phyloP scores from a whole-genome alignment of 2,797 vertebrate species.

The Sardinella longiceps region DNA sequence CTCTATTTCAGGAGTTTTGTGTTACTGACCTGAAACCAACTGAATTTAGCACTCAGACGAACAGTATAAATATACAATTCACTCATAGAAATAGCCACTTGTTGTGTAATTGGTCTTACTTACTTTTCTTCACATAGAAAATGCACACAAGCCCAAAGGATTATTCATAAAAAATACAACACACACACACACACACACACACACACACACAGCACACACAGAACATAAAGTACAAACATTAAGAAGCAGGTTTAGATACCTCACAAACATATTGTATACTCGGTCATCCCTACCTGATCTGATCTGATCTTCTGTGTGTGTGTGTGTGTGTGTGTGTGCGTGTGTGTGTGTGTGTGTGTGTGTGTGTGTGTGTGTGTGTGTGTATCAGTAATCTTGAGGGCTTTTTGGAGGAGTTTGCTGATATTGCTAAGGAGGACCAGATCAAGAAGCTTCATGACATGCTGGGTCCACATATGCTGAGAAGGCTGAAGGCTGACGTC shows the following conservation, averaged over 20 bases:
- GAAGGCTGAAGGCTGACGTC: constrained; percentile 95
- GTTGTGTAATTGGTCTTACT: too few species aligned
- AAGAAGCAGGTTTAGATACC: too few species aligned
- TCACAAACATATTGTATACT: neutral
- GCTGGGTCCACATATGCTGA: constrained; percentile 97
- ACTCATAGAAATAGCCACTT: neutral
- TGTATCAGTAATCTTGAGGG: constrained; percentile 90
- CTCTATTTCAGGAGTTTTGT: neutral
- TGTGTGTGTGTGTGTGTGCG: too few species aligned
- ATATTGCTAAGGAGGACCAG: constrained; percentile 98
- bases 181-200: neutral
- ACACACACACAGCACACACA: neutral
- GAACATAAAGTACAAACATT: neutral
- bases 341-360: neutral
- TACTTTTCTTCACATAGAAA: too few species aligned
- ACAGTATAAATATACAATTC: neutral
- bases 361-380: constrained; percentile 38
- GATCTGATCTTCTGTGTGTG: too few species aligned
- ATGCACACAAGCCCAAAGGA: neutral
- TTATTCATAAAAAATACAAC: neutral
- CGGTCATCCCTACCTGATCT: too few species aligned
- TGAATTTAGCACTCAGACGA: neutral
- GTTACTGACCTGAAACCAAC: neutral
- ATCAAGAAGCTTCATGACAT: constrained; percentile 99
- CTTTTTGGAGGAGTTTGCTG: constrained; percentile 97